Percentiles rank a stretch among this genome's conserved stretches.
These are phyloP conservation scores for Hippocampus abdominalis DNA, from an alignment of 2,113 vertebrate species.

Conservation along the genomic window DNA sequence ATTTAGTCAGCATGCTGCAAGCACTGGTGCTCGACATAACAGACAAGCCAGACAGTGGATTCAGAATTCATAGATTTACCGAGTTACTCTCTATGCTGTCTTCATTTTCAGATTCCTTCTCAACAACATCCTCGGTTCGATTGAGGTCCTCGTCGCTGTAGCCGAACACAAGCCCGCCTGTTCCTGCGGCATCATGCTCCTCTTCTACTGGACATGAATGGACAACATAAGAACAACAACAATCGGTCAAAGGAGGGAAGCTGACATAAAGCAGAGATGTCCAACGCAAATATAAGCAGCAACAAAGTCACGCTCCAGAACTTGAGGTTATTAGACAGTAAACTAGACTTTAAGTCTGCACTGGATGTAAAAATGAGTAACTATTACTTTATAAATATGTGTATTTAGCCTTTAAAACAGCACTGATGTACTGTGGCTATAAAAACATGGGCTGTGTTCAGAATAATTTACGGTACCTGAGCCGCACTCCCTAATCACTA, in stretches of 20 bases:
- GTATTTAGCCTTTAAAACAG: no score
- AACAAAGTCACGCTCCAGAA: no score
- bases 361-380: no score
- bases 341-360: no score
- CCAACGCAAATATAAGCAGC: not conserved
- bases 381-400: no score
- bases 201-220: slow-evolving; percentile 50
- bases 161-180: slow-evolving; percentile 79
- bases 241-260: not conserved
- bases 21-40: no score
- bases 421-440: no score
- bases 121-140: slow-evolving; percentile 70
- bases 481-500: no score
- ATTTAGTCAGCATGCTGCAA: not conserved
- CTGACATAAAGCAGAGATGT: not conserved
- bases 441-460: no score
- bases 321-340: no score
- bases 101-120: slow-evolving; percentile 82
- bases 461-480: no score
- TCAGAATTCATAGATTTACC: slow-evolving; percentile 68
- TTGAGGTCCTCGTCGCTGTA: slow-evolving; percentile 86
- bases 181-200: slow-evolving; percentile 61
- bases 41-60: not conserved
- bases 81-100: slow-evolving; percentile 91
- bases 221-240: not conserved